phyloP scores from a whole-genome alignment of 2,797 vertebrate species.

The Centropyge bicolor region DNA sequence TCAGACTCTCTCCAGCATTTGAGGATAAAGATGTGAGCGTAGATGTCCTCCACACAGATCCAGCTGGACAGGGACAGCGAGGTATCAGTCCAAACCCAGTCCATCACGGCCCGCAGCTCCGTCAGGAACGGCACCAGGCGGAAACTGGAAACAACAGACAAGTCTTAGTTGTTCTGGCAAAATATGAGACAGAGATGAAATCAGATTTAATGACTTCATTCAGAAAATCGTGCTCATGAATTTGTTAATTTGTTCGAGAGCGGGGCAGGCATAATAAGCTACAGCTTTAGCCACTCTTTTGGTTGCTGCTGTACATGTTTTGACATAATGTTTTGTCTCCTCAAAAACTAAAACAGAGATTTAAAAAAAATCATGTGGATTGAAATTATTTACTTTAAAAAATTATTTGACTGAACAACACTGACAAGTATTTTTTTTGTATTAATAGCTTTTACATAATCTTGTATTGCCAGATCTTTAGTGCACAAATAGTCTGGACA shows the following conservation, averaged over 20 bases:
- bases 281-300: not conserved
- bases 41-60: conserved; percentile 99
- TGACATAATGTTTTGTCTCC: not conserved
- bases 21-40: conserved; percentile 98
- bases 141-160: conserved; percentile 86
- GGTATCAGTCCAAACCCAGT: conserved; percentile 99
- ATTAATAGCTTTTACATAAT: not conserved
- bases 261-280: not conserved
- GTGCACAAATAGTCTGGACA: no score
- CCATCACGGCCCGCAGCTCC: conserved; percentile 98
- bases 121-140: conserved; percentile 97
- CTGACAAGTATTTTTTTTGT: not conserved
- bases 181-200: not conserved
- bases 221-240: not conserved
- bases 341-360: not conserved
- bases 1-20: conserved; percentile 99
- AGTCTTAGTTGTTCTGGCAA: not conserved
- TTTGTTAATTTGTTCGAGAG: not conserved
- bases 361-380: not conserved
- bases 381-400: not conserved
- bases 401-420: not conserved
- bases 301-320: not conserved
- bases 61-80: conserved; percentile 98
- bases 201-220: not conserved
- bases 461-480: no score